Base-by-base conservation (phyloP, 1,140 invertebrate genomes). In the Cotesia typhae region DNA sequence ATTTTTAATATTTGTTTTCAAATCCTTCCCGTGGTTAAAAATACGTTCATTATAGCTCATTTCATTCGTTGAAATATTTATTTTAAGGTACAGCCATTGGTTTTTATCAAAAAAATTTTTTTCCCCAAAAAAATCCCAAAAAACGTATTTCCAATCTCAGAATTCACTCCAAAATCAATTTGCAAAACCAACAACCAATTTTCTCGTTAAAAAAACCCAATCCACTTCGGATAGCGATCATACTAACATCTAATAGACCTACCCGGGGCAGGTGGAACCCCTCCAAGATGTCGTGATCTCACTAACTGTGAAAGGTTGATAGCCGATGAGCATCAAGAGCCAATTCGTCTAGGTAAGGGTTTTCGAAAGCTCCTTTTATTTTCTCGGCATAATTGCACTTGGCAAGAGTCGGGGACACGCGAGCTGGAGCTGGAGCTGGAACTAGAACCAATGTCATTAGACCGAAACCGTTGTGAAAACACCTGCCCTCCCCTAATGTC, bases 331-430 rank as follows among this genome's bases (percentile, higher is more conserved):
- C 70, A 76, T 79, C 74, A 72, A 76, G 77, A 78, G 77, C 70
- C 77, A 78, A 80, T 80, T 73, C 67, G 77, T 75, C 77, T 75
- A 74, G 28, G 28, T 28, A 28, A 28, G 74, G 72, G 70, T 53
- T 67, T 73, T 67, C 35, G 41, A 14, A 38, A 0, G 14, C 7
- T 38, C 37, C n/a, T n/a, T 35, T 14, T 61, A 7, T n/a, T 12
- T 64, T 52, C 35, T 53, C 20, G 20, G 70, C 35, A 74, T 77
- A 77, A 75, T 75, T 77, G 71, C 71, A 73, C 41, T 64, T 73
- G 57, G 10, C 28, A 47, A 47, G 7, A 47, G 41, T 55, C 57
- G 64, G 73, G 69, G 75, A 77, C 75, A 77, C 75, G 75, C 75
- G 73, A 77, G 64, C 53, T 28, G 28, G 28, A 63, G 35, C 63